Evolutionary conservation across 2,797 vertebrate genomes (phyloP), one percentile per base, ranked within the genome.

Genomic region (Poliocrania exsul): DNA sequence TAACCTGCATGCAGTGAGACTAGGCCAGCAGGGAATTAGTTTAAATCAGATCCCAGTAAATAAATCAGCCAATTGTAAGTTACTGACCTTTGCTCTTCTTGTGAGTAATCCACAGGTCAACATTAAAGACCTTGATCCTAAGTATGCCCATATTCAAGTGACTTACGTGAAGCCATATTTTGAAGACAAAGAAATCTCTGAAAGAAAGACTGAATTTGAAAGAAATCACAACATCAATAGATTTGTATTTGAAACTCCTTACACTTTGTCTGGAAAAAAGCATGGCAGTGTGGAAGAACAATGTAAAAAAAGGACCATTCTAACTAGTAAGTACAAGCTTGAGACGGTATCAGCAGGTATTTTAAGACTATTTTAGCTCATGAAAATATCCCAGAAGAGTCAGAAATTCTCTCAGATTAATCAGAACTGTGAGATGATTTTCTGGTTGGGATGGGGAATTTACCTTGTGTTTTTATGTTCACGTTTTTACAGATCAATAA

Each of bases 221-320:
- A 99, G 98, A 97, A 99, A 98, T 92, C 99, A 99, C 96, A 99
- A 99, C 96, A 98, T 99, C 91, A 98, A 74, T 66, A 98, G 98
- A 96, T 99, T 99, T 78, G 99, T 99, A 53, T 99, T 99, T 42
- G 99, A 99, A 98, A 99, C 99, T 3, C 99, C 99, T 3, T 99
- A 99, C 94, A 99, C 99, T 23, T 97, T 99, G 88, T 98, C 98
- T 6, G 99, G 99, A 46, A 99, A 99, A 95, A 99, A 99, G 42
- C 99, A 99, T 21, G 99, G 99, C 17, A 98, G 97, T 2, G 98
- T 99, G 89, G 99, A 99, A 97, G 99, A 99, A 72, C 99, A 99
- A 80, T 99, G 99, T 97, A 99, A 99, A 97, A 98, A 98, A 93
- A 98, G 98, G 85, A 99, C 97, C 0, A 97, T 99, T 84, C 98